Evolutionary conservation across 2,113 vertebrate genomes (phyloP), one percentile per base, ranked within the genome.

Genomic region (Melanocharis versteri): DNA sequence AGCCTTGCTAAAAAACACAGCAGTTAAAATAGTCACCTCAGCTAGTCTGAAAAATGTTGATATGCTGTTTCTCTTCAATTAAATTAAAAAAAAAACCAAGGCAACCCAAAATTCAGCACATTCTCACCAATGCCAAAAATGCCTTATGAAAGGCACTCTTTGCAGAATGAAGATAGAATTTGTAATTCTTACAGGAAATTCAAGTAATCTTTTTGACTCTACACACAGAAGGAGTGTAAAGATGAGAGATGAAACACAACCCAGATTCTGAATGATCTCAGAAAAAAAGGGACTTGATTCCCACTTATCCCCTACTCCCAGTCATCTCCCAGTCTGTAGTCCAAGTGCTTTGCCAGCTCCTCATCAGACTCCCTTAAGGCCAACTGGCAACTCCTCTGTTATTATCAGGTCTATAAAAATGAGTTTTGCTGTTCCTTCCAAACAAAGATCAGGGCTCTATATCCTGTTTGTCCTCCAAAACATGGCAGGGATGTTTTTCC

Each of bases 141-240:
- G 30, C 58, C 48, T 69, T 70, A 65, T 82, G 66, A 73, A 94
- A 93, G 12, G 10, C 15, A 37, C 9, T 60, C 51, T 35, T 83
- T 68, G 31, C 26, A 90, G 39, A 76, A 58, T 2, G 30, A 72
- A 80, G 53, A 33, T 4, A 56, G 48, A 68, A 91, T 83, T 82
- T 86, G 44, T 68, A 94, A 79, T 84, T 93, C 35, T 64, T 24
- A 61, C 7, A 84, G 72, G 88, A 93, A 94, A 94, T 70, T 68
- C 65, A 89, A 83, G n/a, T 89, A 60, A 79, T 91, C 13, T 65
- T 79, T 79, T 79, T 44, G 42, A 85, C 6, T n/a, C 19, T 73
- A 8, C 16, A 54, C 54, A 24, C 93, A 93, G 30, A 93, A 93
- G 60, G 56, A 51, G 56, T 2, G 5, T 77, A 81, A 61, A 19